Percentiles rank a stretch among this genome's conserved stretches.
Evolutionary conservation across 2,888 invertebrate species (phyloP).

Genomic region (Agrilus mali): DNA sequence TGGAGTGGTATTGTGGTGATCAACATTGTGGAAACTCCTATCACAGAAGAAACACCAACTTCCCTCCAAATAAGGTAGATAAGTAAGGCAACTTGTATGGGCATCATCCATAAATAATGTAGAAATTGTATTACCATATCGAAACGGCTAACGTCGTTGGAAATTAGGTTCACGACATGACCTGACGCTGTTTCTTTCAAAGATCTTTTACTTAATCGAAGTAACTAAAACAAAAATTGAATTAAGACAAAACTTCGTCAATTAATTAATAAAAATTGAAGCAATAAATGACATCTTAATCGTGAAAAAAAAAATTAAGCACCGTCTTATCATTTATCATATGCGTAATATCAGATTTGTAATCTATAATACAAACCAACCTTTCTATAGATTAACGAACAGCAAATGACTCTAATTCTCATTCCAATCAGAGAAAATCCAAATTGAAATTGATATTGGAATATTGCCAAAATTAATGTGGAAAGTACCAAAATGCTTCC

Average conservation of each 20-base stretch:
- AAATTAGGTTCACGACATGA: slow-evolving; percentile 70
- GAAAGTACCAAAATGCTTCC: slow-evolving; percentile 12
- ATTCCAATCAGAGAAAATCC: slow-evolving; percentile 52
- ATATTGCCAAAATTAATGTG: slow-evolving; percentile 11
- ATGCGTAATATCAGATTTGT: no score
- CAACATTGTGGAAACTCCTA: slow-evolving; percentile 45
- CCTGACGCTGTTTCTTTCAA: slow-evolving; percentile 71
- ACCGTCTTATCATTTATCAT: no score
- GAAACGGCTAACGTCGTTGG: slow-evolving; percentile 74
- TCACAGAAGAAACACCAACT: slow-evolving; percentile 41
- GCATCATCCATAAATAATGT: slow-evolving; percentile 71
- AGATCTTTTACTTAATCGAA: slow-evolving; percentile 51
- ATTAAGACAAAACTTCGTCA: no score
- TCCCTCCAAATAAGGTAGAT: slow-evolving; percentile 43
- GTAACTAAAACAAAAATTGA: slow-evolving; percentile 29
- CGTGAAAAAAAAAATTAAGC: no score
- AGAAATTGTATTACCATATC: slow-evolving; percentile 56
- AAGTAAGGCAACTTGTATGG: slow-evolving; percentile 53
- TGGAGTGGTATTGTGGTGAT: slow-evolving; percentile 38
- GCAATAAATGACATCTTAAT: no score
- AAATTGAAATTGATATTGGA: slow-evolving; percentile 47
- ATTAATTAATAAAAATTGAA: no score
- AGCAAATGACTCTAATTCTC: slow-evolving; percentile 58
- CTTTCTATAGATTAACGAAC: slow-evolving; percentile 65
- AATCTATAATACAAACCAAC: slow-evolving; percentile 27